phyloP scores from a whole-genome alignment of 2,113 vertebrate species.

The Lucifuga dentata region DNA sequence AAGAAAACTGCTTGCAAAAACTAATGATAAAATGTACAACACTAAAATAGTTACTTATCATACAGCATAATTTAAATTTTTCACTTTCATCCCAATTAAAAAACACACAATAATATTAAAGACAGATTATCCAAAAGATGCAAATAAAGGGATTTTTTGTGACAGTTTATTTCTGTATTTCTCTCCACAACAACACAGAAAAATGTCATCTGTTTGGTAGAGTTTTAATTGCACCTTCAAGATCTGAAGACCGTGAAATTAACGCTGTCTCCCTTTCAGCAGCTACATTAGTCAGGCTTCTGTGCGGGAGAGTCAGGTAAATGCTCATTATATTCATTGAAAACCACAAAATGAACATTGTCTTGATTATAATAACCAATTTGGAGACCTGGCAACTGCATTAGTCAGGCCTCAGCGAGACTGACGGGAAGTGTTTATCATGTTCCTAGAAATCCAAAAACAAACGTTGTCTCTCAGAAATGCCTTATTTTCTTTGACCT shows the following conservation, averaged over 20 bases:
- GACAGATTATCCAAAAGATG: no score
- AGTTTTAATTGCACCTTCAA: neutral
- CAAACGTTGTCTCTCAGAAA: conserved; percentile 27
- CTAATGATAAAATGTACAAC: no score
- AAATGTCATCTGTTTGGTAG: neutral
- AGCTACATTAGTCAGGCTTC: neutral
- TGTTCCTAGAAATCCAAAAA: conserved; percentile 23
- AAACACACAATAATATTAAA: no score
- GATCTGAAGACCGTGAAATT: conserved; percentile 18
- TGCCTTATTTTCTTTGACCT: conserved; percentile 19
- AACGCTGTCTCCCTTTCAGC: neutral
- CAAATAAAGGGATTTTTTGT: neutral
- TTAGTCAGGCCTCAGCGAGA: neutral
- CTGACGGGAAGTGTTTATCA: conserved; percentile 3
- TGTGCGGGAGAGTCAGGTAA: neutral
- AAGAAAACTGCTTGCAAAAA: no score
- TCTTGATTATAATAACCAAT: neutral
- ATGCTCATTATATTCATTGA: neutral
- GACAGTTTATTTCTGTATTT: neutral
- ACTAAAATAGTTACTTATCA: no score
- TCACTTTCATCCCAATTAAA: no score
- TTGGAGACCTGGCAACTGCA: neutral
- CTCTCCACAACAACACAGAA: neutral
- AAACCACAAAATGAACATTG: neutral
- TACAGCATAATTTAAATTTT: no score